Percentiles rank a stretch among this genome's conserved stretches.
Conservation (phyloP, 2,113 vertebrate species). For the Phalacrocorax brasilianus region DNA sequence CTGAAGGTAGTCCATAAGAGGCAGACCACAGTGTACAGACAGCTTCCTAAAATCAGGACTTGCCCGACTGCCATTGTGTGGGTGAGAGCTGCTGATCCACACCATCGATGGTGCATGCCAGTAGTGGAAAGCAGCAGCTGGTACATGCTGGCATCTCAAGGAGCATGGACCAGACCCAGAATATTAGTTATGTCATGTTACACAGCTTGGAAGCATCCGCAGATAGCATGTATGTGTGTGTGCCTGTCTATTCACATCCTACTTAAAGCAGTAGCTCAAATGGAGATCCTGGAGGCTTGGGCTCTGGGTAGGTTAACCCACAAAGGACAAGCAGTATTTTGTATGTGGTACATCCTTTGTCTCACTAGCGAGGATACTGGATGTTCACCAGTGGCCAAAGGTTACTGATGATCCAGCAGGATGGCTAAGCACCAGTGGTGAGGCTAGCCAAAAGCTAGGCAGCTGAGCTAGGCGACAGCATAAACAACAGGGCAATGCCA, state of each 20-base stretch:
- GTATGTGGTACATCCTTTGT: fast-evolving
- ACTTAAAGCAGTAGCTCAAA: not conserved
- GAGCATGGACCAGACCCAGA: fast-evolving
- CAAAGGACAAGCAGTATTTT: not conserved
- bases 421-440: not conserved
- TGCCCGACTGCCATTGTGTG: not conserved
- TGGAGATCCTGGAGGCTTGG: not conserved
- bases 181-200: not conserved
- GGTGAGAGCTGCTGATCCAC: not conserved
- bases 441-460: not conserved
- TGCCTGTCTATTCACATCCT: not conserved
- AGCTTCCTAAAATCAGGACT: not conserved
- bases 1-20: fast-evolving
- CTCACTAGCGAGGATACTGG: fast-evolving
- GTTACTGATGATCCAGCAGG: not conserved
- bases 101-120: fast-evolving
- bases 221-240: not conserved
- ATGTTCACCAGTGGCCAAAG: not conserved
- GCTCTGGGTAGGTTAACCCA: not conserved
- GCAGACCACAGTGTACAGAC: not conserved
- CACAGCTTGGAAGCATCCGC: not conserved
- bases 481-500: not conserved
- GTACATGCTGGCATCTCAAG: not conserved
- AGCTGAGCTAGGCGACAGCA: not conserved
- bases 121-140: not conserved